Base-by-base conservation (phyloP, 2,888 invertebrate species). In the Leucophora obtusa region DNA sequence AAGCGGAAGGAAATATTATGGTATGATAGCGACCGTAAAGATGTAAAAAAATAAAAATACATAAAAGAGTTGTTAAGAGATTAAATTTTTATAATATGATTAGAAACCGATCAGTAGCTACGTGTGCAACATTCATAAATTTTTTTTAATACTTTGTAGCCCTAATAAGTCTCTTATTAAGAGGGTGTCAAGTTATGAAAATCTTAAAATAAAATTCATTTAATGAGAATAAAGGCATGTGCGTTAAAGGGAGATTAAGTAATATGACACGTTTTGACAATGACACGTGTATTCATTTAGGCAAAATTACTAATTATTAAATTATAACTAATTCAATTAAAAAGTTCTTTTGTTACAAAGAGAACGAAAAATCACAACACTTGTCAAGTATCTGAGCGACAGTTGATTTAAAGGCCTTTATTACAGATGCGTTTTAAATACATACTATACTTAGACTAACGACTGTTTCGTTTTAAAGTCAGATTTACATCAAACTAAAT, bases 261-360 rank as follows among this genome's bases (percentile, higher is more conserved):
- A 77, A 77, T 73, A 73, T 77, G 81, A 81, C 81, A 81, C 81
- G 81, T 81, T 81, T 71, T 66, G 73, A 69, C 79, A 79, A 17
- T 47, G 81, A 33, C 81, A 81, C 81, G 81, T 81, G 81, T 35
- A 33, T 69, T 62, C 81, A 65, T 81, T 81, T 81, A 81, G 73
- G n/a, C 62, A 24, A 74, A 81, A 70, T 77, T 74, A 81, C 77
- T 71, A 81, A 81, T 81, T 81, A 81, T 77, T 66, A 77, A 77
- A 77, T 77, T 81, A 81, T 77, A 81, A n/a, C n/a, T n/a, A n/a
- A 77, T 77, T 77, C 66, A 70, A 81, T 77, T 77, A 74, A 71
- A 66, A 24, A 5, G 10, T 21, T 15, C 8, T 47, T 66, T 62
- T 33, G 47, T 43, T 15, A 11, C 7, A 38, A 28, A 28, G n/a